Evolutionary conservation across 1,140 invertebrate species (phyloP).

Genomic region (Neodiprion pinetum): DNA sequence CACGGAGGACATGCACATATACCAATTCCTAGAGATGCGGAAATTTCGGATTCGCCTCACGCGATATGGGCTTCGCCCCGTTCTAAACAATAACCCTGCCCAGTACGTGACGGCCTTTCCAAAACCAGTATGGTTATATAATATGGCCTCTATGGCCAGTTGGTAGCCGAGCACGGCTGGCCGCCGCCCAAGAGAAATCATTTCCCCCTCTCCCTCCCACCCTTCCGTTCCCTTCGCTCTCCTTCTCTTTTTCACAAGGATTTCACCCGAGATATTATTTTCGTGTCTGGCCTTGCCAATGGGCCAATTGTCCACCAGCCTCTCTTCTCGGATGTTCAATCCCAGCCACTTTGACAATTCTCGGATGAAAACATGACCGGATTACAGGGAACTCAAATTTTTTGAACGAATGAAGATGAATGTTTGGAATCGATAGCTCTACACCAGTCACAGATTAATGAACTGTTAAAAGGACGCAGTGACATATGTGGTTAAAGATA

Average conservation of each 20-base stretch:
- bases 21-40: not conserved
- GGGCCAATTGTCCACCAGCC: not conserved
- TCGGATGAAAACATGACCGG: no score
- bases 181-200: constrained; percentile 38
- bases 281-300: constrained; percentile 23
- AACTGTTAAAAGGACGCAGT: no score
- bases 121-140: not conserved
- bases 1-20: not conserved
- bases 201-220: constrained; percentile 10
- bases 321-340: constrained; percentile 8
- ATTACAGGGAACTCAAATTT: no score
- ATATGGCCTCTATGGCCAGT: not conserved
- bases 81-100: constrained; percentile 7
- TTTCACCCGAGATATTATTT: constrained; percentile 11
- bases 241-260: not conserved
- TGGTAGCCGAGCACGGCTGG: not conserved
- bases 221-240: not conserved
- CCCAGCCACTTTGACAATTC: not conserved
- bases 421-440: no score
- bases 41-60: constrained; percentile 4
- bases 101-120: constrained; percentile 1
- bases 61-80: not conserved
- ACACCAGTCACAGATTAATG: no score
- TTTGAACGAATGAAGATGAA: no score
- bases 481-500: no score